Conservation (phyloP, 1,140 invertebrate species). For the Lepeophtheirus salmonis region DNA sequence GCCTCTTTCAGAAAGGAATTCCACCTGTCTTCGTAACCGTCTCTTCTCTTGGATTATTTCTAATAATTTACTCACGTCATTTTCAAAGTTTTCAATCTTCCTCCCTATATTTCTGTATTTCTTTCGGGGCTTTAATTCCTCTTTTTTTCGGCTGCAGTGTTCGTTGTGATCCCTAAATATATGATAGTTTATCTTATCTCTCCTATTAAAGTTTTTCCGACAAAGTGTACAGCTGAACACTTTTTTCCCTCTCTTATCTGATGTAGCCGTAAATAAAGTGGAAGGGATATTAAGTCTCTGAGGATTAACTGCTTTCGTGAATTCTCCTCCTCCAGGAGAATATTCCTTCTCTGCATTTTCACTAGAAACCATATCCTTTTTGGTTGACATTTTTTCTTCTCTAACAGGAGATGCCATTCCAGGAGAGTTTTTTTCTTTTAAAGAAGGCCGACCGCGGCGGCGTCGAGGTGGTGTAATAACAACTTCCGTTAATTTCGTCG, state of each 20-base stretch:
- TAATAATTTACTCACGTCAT: background rate
- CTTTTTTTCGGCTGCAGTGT: background rate
- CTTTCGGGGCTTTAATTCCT: background rate
- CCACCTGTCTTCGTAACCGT: no score
- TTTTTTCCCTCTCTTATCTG: background rate
- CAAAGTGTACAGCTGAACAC: background rate
- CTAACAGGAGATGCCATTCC: no score
- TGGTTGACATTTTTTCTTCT: no score
- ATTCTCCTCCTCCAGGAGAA: background rate
- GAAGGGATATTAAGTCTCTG: background rate
- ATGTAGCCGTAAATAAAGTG: background rate
- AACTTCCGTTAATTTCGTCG: background rate
- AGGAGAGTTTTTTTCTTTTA: background rate
- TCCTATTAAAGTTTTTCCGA: slow-evolving; percentile 6
- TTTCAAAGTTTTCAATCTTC: background rate
- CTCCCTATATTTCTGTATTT: background rate
- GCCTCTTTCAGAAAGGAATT: no score
- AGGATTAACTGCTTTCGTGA: background rate
- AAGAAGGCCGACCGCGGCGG: background rate
- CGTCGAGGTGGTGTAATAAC: background rate
- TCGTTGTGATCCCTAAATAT: slow-evolving; percentile 7
- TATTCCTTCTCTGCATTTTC: background rate
- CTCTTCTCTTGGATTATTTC: background rate
- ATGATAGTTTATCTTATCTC: slow-evolving; percentile 13
- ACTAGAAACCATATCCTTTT: no score